Conservation (phyloP, 2,113 vertebrate species). For the Microtus pennsylvanicus region DNA sequence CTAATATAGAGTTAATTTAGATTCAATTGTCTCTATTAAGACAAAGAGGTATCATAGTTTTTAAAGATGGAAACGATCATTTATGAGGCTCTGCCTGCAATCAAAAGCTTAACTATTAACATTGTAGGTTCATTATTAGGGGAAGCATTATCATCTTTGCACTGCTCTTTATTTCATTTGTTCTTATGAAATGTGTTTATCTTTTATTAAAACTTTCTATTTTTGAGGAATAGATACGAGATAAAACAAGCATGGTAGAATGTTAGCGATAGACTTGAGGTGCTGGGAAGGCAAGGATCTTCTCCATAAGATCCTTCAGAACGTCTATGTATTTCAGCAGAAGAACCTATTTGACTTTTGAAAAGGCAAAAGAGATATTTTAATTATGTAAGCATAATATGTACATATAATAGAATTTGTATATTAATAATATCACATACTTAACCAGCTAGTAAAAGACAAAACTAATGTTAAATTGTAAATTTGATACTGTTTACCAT, state of each 20-base stretch:
- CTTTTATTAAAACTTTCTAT: constrained; percentile 68
- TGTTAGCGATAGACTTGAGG: background rate
- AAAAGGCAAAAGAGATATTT: constrained; percentile 53
- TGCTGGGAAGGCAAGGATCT: background rate
- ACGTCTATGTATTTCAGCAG: constrained; percentile 48
- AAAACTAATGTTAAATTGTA: constrained; percentile 59
- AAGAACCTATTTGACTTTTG: constrained; percentile 39
- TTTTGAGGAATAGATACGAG: background rate
- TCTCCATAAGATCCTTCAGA: background rate
- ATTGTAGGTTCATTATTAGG: constrained; percentile 77
- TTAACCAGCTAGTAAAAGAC: constrained; percentile 44
- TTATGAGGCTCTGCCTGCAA: constrained; percentile 76
- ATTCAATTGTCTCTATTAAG: constrained; percentile 81
- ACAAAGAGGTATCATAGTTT: constrained; percentile 83
- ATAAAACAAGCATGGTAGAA: background rate
- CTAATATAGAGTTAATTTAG: constrained; percentile 85
- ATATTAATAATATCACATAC: background rate
- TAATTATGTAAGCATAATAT: constrained; percentile 64
- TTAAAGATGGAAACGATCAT: constrained; percentile 77
- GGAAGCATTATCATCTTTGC: constrained; percentile 78
- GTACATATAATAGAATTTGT: background rate
- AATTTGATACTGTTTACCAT: background rate
- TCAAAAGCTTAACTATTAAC: constrained; percentile 75
- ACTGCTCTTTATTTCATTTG: constrained; percentile 76
- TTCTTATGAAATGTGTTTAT: constrained; percentile 69